Evolutionary conservation across 1,140 invertebrate species (phyloP).

Genomic region (Eufriesea mexicana): DNA sequence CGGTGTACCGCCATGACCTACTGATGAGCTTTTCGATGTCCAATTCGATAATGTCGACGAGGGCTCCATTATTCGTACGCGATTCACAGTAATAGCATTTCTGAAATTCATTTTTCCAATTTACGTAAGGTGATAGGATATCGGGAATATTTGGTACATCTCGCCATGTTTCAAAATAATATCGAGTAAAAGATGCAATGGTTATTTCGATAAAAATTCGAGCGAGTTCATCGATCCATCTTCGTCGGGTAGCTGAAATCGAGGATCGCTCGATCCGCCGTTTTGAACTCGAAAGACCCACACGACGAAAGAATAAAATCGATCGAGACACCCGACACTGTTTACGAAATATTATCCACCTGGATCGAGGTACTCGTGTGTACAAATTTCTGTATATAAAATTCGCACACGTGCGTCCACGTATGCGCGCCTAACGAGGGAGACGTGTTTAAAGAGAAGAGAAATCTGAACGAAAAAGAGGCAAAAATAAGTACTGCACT

Average conservation of each 20-base stretch:
- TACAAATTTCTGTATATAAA: slow-evolving; percentile 25
- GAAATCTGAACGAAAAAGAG: neutral
- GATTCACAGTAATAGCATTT: no score
- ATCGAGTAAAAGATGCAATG: no score
- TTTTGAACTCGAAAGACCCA: slow-evolving; percentile 4
- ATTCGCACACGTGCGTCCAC: slow-evolving; percentile 25
- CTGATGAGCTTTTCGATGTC: no score
- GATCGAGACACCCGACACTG: slow-evolving; percentile 47
- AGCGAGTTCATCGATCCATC: neutral
- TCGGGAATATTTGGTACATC: no score
- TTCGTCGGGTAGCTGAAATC: slow-evolving; percentile 8
- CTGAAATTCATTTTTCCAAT: no score
- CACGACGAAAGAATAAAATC: slow-evolving; percentile 34
- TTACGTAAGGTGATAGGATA: no score
- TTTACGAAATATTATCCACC: slow-evolving; percentile 53
- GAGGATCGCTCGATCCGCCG: neutral
- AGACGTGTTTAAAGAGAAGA: neutral
- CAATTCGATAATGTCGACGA: no score
- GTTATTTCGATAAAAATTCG: no score
- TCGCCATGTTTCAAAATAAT: no score
- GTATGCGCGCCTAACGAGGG: slow-evolving; percentile 1
- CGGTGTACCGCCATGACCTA: no score
- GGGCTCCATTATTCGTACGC: no score
- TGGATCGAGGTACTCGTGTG: slow-evolving; percentile 30
- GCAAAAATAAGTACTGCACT: neutral